Conservation (phyloP, 1,140 invertebrate species). For the Diachasmimorpha longicaudata region DNA sequence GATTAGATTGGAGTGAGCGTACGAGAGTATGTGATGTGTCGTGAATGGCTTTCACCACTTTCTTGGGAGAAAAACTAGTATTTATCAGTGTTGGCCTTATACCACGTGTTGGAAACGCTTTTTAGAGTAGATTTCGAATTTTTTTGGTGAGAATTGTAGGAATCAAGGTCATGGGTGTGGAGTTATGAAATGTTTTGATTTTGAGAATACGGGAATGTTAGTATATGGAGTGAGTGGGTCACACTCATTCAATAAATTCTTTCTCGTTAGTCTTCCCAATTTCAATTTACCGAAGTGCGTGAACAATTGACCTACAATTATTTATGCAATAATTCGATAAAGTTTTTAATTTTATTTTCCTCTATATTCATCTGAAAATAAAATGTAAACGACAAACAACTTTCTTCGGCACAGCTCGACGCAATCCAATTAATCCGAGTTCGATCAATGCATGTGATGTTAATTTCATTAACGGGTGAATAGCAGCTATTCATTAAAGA, state of each 20-base stretch:
- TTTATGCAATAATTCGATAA: no score
- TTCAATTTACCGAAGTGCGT: not conserved
- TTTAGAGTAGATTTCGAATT: not conserved
- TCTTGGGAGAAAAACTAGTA: constrained; percentile 3
- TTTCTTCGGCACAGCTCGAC: not conserved
- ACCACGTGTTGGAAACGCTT: not conserved
- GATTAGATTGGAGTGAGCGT: not conserved
- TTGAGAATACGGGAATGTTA: not conserved
- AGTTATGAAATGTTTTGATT: not conserved
- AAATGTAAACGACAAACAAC: not conserved
- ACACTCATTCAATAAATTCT: not conserved
- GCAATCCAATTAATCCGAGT: not conserved
- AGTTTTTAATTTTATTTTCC: no score
- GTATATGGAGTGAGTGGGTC: no score
- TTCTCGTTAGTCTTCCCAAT: not conserved
- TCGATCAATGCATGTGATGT: not conserved
- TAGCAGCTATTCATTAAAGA: not conserved
- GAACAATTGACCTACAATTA: no score
- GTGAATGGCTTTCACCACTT: constrained; percentile 13
- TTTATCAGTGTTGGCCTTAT: not conserved
- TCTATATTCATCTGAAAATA: no score
- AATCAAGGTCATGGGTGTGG: not conserved
- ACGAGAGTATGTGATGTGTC: not conserved
- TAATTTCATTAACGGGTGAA: not conserved
- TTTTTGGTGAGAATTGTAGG: not conserved